Evolutionary conservation across 1,140 invertebrate species (phyloP).

Genomic region (Penaeus vannamei): DNA sequence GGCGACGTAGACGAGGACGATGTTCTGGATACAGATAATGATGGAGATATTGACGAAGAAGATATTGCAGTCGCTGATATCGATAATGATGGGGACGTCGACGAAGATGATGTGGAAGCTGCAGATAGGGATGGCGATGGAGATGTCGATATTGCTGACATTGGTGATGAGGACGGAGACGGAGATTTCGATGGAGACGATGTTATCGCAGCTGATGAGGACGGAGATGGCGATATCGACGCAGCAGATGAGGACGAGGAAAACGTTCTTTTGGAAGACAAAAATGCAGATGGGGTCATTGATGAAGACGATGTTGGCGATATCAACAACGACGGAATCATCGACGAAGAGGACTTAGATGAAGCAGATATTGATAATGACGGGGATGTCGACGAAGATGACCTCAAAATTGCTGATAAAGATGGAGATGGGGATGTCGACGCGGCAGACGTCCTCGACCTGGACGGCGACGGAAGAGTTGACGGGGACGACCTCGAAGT

Average conservation of each 20-base stretch:
- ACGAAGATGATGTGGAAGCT: conserved; percentile 50
- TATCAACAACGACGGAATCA: conserved; percentile 60
- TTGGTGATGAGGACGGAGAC: conserved; percentile 65
- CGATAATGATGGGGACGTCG: conserved; percentile 65
- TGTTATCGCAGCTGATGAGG: conserved; percentile 63
- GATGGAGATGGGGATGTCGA: conserved; percentile 65
- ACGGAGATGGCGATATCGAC: conserved; percentile 67
- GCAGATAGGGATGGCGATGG: conserved; percentile 65
- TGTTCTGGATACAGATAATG: conserved; percentile 52
- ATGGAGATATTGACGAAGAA: conserved; percentile 57
- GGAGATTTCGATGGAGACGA: conserved; percentile 65
- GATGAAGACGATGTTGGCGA: conserved; percentile 55
- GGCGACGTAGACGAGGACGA: conserved; percentile 46
- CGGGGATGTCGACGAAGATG: conserved; percentile 62
- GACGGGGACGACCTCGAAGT: conserved; percentile 64
- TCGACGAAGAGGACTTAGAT: conserved; percentile 57
- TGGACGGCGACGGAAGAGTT: conserved; percentile 62
- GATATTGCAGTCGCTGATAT: conserved; percentile 61
- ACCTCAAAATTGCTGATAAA: conserved; percentile 53
- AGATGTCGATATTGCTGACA: conserved; percentile 62
- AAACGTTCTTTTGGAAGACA: conserved; percentile 53
- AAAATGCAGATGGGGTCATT: conserved; percentile 55
- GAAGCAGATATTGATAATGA: conserved; percentile 62
- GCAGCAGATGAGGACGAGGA: conserved; percentile 63
- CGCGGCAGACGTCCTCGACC: conserved; percentile 55